Percentiles rank a stretch among this genome's conserved stretches.
phyloP scores from a whole-genome alignment of 1,140 invertebrate species.

The Elymnias hypermnestra region DNA sequence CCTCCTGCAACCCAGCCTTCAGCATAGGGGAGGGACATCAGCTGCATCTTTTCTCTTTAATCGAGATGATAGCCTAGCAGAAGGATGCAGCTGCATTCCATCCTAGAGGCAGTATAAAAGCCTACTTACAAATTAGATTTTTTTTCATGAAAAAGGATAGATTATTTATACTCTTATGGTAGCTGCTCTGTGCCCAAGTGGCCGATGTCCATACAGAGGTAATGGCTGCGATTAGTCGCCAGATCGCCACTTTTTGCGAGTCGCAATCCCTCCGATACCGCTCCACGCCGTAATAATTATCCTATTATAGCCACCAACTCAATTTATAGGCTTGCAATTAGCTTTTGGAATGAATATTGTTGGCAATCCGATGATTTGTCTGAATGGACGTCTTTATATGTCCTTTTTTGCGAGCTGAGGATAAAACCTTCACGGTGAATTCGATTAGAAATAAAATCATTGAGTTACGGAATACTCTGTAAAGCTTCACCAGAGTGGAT shows the following conservation, averaged over 20 bases:
- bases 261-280: conserved; percentile 25
- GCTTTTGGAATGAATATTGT: conserved; percentile 10
- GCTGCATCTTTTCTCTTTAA: no score
- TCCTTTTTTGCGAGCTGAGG: not conserved
- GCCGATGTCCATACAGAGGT: conserved; percentile 30
- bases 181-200: conserved; percentile 23
- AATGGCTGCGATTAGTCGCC: conserved; percentile 39
- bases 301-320: conserved; percentile 24
- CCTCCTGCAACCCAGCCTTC: no score
- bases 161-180: not conserved
- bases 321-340: conserved; percentile 16
- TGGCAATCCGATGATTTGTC: conserved; percentile 1
- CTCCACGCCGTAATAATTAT: conserved; percentile 20
- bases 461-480: no score
- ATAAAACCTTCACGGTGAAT: no score
- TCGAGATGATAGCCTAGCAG: no score
- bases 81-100: no score
- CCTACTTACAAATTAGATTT: not conserved
- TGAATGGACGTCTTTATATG: not conserved
- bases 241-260: conserved; percentile 31
- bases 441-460: no score
- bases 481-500: no score
- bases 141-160: not conserved
- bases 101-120: no score
- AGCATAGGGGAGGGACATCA: no score